Percentiles rank a stretch among this genome's conserved stretches.
Evolutionary conservation across 2,888 invertebrate genomes (phyloP).

Genomic region (Zele albiditarsus): DNA sequence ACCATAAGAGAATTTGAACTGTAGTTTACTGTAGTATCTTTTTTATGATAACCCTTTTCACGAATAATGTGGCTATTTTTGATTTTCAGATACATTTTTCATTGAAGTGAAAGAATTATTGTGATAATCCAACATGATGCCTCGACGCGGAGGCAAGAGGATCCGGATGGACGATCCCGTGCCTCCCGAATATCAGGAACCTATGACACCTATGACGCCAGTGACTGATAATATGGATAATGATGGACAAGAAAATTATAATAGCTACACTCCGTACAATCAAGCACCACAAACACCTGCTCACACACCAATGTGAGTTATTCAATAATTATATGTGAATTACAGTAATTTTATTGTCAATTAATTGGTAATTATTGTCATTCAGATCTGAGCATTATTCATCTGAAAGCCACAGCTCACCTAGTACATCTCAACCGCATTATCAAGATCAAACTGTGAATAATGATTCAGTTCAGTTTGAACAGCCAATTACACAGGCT

Average conservation of each 20-base stretch:
- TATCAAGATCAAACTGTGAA: constrained; percentile 46
- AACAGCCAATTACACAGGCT: constrained; percentile 71
- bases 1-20: too few species aligned
- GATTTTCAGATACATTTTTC: background rate
- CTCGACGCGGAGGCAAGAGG: constrained; percentile 89
- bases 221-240: constrained; percentile 75
- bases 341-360: background rate
- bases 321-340: background rate
- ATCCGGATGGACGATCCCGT: constrained; percentile 93
- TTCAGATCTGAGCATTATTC: constrained; percentile 67
- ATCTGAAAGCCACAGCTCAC: constrained; percentile 67
- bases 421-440: constrained; percentile 64
- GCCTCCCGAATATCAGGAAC: constrained; percentile 89
- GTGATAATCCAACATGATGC: constrained; percentile 76
- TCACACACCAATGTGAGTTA: constrained; percentile 64
- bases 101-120: background rate
- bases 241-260: constrained; percentile 71
- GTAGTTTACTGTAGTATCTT: too few species aligned
- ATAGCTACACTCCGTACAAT: constrained; percentile 71
- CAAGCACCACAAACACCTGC: constrained; percentile 70
- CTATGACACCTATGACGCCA: constrained; percentile 77
- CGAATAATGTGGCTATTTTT: background rate
- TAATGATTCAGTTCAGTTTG: constrained; percentile 67
- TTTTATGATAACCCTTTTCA: too few species aligned
- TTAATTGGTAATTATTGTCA: background rate